Percentiles rank a stretch among this genome's conserved stretches.
Evolutionary conservation across 2,888 invertebrate genomes (phyloP).

Genomic region (Alloscopus bannaensis): DNA sequence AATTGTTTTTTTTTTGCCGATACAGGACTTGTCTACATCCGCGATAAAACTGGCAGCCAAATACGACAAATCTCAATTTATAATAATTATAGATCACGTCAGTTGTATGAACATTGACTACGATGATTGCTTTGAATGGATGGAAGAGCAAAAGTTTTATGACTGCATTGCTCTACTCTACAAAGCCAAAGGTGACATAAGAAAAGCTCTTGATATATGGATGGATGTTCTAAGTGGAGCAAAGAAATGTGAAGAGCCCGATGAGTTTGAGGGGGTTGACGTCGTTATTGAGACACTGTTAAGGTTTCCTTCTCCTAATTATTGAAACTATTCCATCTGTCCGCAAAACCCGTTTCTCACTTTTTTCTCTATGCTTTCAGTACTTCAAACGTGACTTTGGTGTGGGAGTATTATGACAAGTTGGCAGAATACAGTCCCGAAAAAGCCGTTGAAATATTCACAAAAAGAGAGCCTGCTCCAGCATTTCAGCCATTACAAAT

Average conservation of each 20-base stretch:
- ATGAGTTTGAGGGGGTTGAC: conserved; percentile 76
- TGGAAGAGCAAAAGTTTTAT: conserved; percentile 75
- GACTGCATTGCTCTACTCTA: conserved; percentile 76
- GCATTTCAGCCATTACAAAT: conserved; percentile 67
- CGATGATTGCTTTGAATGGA: conserved; percentile 76
- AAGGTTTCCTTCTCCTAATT: conserved; percentile 74
- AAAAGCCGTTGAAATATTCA: conserved; percentile 70
- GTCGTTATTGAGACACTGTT: conserved; percentile 76
- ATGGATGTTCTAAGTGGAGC: conserved; percentile 75
- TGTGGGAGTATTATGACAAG: conserved; percentile 71
- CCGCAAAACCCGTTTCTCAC: neutral
- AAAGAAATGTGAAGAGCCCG: conserved; percentile 74
- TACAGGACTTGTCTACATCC: conserved; percentile 70
- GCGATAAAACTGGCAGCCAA: conserved; percentile 70
- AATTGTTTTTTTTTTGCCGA: no score
- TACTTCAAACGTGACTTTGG: conserved; percentile 53
- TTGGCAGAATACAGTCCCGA: conserved; percentile 53
- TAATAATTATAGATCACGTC: conserved; percentile 53
- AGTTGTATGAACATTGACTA: conserved; percentile 74
- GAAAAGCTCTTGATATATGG: conserved; percentile 76
- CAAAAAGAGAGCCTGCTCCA: conserved; percentile 62
- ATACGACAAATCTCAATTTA: conserved; percentile 67
- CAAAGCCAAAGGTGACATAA: conserved; percentile 75
- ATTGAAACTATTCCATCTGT: neutral
- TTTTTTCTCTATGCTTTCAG: conserved; percentile 32